phyloP scores from a whole-genome alignment of 2,113 vertebrate genomes.

The Condylura cristata region DNA sequence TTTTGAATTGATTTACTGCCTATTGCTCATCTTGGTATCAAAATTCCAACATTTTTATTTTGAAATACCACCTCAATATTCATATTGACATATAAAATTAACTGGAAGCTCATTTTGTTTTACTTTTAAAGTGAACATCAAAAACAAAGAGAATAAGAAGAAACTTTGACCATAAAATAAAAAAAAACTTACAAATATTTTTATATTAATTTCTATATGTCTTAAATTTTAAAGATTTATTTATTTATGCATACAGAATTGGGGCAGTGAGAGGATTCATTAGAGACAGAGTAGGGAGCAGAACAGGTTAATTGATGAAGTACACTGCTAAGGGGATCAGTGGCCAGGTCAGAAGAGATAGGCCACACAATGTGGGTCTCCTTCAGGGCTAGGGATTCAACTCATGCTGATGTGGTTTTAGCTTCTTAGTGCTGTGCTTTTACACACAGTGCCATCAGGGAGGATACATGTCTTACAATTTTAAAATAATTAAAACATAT shows the following conservation, averaged over 20 bases:
- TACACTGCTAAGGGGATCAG: no score
- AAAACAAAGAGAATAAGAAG: not conserved
- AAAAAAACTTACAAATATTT: not conserved
- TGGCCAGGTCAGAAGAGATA: no score
- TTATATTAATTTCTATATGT: not conserved
- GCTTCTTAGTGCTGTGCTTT: no score
- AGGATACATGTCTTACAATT: not conserved
- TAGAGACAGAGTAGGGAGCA: no score
- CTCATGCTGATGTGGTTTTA: no score
- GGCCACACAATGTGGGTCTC: no score
- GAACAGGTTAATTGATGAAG: no score
- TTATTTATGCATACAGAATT: no score
- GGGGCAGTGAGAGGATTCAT: no score
- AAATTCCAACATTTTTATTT: not conserved
- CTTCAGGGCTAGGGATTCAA: no score
- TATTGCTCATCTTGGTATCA: not conserved
- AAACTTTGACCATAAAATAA: not conserved
- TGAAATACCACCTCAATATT: not conserved
- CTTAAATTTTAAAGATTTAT: no score
- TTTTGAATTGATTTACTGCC: not conserved
- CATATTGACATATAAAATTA: not conserved
- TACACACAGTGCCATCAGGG: no score
- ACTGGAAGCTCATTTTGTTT: not conserved
- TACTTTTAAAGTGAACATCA: not conserved
- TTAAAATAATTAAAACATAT: not conserved